Evolutionary conservation across 2,113 vertebrate genomes (phyloP), one percentile per base, ranked within the genome.

Genomic region (Ptilorrhoa leucosticta): DNA sequence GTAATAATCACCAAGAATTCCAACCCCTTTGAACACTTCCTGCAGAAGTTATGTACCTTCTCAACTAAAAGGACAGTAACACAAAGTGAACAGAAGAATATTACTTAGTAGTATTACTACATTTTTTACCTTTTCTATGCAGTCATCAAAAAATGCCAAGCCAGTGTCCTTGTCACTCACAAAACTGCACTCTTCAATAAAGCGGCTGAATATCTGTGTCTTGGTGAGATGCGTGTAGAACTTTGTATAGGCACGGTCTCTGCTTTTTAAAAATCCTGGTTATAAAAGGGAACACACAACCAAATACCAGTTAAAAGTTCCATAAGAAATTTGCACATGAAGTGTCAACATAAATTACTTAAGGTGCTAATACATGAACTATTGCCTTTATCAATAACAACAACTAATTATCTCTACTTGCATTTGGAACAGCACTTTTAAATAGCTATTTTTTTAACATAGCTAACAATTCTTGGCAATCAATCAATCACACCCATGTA

Each of bases 91-190:
- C 5, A 56, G 37, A 90, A 83, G 9, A 18, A 47, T 19, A 58
- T 27, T 47, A 72, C 79, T 91, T 50, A 86, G 44, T 39, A 90
- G 73, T 56, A 50, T 14, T 76, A 37, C n/a, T 26, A 65, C 28
- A 47, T 56, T 88, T 81, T 96, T 98, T 97, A 99, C 99, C 98
- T 99, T 99, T 95, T 99, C 99, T 76, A 99, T 98, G 89, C 99
- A 99, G 96, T 99, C 99, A 90, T 99, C 99, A 97, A 99, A 99
- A 98, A 99, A 99, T 60, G 99, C 99, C 96, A 99, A 97, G 84
- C 99, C 98, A 5, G 99, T 99, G 97, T 99, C 99, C 96, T 99
- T 99, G 97, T 99, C 99, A 51, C 99, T 99, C 97, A 99, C 99
- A 87, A 99, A 99, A 87, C 99, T 99, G 96, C 99, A 99, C 94